Percentiles rank a stretch among this genome's conserved stretches.
Evolutionary conservation across 2,797 vertebrate species (phyloP).

Genomic region (Lagodon rhomboides): DNA sequence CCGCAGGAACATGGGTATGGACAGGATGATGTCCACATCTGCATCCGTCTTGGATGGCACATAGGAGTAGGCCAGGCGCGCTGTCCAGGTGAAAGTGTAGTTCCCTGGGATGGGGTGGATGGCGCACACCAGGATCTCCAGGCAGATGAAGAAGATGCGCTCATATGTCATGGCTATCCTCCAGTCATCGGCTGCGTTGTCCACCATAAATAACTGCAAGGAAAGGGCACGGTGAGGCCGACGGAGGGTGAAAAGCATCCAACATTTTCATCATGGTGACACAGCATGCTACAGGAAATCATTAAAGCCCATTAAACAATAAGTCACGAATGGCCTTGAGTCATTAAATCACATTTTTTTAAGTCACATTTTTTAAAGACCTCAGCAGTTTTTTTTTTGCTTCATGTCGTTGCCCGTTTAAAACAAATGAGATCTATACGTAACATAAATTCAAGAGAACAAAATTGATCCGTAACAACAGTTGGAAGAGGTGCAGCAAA

Average conservation of each 20-base stretch:
- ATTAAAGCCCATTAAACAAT: constrained; percentile 66
- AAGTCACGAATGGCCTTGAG: constrained; percentile 58
- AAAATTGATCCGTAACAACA: constrained; percentile 16
- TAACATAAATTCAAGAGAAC: neutral
- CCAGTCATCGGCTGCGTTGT: constrained; percentile 99
- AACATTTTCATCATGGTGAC: constrained; percentile 63
- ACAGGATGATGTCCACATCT: constrained; percentile 99
- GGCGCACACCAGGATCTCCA: constrained; percentile 99
- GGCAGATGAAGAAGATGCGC: constrained; percentile 99
- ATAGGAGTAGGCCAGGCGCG: constrained; percentile 97
- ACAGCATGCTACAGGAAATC: constrained; percentile 60
- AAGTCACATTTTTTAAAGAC: constrained; percentile 24
- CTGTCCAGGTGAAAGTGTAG: constrained; percentile 99
- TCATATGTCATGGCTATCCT: constrained; percentile 99
- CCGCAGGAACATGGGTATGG: constrained; percentile 99
- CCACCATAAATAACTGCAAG: constrained; percentile 98
- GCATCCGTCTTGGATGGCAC: constrained; percentile 95
- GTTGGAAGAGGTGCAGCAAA: neutral
- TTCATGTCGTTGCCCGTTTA: neutral
- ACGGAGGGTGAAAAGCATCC: constrained; percentile 44
- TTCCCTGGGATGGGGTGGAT: constrained; percentile 99
- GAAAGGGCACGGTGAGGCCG: constrained; percentile 57
- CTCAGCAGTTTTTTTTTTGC: constrained; percentile 3
- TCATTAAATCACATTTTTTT: constrained; percentile 50
- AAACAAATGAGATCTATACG: constrained; percentile 11